Base-by-base conservation (phyloP, 1,140 invertebrate genomes). In the Drosophila burlai region DNA sequence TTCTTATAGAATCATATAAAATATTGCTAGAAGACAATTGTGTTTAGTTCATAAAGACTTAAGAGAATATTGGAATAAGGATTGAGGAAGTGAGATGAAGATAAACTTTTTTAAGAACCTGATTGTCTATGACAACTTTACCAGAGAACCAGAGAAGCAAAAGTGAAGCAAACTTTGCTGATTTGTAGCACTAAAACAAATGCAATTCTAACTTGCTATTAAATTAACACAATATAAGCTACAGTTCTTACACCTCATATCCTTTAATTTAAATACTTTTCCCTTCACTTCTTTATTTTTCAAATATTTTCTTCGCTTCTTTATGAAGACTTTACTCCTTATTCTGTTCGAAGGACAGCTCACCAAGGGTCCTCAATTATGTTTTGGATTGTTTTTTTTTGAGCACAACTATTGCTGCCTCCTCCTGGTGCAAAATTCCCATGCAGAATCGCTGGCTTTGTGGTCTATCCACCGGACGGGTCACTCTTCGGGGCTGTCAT, bases 401-500 rank as follows among this genome's bases (percentile, higher is more conserved):
- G 54, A 40, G 36, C 21, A 40, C 38, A 57, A n/a, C 21, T 40
- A n/a, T 40, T 40, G 36, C 38, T 29, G 4, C 8, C 36, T 31
- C 26, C 57, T 46, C 2, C 9, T 34, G 15, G 8, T 24, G 15
- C 8, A n/a, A 24, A 24, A 34, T 52, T 61, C 15, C 59, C 43
- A 13, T 55, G 18, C 29, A 43, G 15, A 63, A 26, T 10, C 31
- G 11, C 7, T 5, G 31, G 11, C 18, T 34, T 58, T 40, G n/a
- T 45, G 24, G 57, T 59, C 26, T 57, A 50, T 67, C 71, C 65
- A 43, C 18, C n/a, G 55, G 67, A 49, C 67, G 40, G 81, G 61
- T 80, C 69, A 75, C 38, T 80, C 38, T 47, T 45, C 26, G 49
- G 38, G 65, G 64, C 81, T 83, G 81, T 83, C 76, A 83, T 84